Base-by-base conservation (phyloP, 2,797 vertebrate species). In the Molossus molossus region DNA sequence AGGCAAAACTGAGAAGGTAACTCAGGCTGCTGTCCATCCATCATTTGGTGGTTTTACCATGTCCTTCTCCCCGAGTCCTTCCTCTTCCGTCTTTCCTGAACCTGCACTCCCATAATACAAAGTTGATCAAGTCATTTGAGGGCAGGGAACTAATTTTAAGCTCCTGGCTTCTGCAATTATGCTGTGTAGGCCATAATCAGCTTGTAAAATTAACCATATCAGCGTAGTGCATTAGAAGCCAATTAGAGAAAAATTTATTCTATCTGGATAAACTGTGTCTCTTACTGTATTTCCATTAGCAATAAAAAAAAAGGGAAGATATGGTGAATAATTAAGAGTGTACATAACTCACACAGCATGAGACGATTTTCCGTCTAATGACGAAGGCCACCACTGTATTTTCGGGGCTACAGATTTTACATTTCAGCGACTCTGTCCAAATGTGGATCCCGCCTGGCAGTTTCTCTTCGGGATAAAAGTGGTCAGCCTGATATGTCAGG, bases 391-490 rank as follows among this genome's bases (percentile, higher is more conserved):
- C 13, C 5, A 62, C 3, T 69, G 0, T 65, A 48, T 57, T 79
- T 95, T 89, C 29, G 79, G 29, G 93, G 18, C 5, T 23, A 70
- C 0, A 6, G 7, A 86, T 83, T 79, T 57, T 58, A 80, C 82
- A 87, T 69, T 82, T 45, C 70, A 53, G 50, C 23, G 70, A 45
- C 18, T 76, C 58, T 29, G 83, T 73, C 45, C 64, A 64, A 89
- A 29, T 55, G 27, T 90, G 57, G 20, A 67, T 76, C 85, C 70
- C 48, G 9, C 83, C 81, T 83, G 76, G 64, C 15, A 72, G 37
- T 72, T 77, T 85, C 60, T 96, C 73, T 83, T 86, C 40, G 84
- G 67, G 50, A 96, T 80, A 72, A 89, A 94, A 77, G 87, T 92
- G 95, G 83, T 81, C 83, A 94, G 67, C 29, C 60, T 91, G 67